Percentiles rank a stretch among this genome's conserved stretches.
Evolutionary conservation across 2,888 invertebrate genomes (phyloP).

Genomic region (Athripsodes cinereus): DNA sequence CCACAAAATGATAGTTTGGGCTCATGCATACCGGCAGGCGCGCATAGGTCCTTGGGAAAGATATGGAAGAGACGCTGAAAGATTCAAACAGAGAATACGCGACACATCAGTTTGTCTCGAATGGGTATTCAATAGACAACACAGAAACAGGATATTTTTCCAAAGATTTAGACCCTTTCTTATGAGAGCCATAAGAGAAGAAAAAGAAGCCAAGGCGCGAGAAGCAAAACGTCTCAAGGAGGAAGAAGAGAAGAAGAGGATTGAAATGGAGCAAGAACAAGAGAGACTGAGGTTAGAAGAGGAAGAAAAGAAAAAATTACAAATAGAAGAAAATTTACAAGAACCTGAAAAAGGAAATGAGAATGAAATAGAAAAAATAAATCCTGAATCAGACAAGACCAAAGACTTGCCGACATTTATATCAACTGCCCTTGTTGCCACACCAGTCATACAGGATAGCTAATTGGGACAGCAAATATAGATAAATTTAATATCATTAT

Average conservation of each 20-base stretch:
- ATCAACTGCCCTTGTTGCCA: neutral
- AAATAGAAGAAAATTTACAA: neutral
- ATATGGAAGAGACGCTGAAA: slow-evolving; percentile 47
- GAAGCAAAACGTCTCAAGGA: slow-evolving; percentile 21
- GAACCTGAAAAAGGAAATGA: neutral
- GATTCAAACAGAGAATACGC: slow-evolving; percentile 47
- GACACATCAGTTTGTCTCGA: slow-evolving; percentile 46
- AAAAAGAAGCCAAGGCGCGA: slow-evolving; percentile 36
- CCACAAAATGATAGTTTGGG: slow-evolving; percentile 55
- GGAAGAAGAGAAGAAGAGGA: slow-evolving; percentile 9
- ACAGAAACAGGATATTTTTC: slow-evolving; percentile 46
- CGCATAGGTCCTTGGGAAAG: slow-evolving; percentile 57
- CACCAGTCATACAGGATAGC: neutral
- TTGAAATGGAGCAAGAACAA: slow-evolving; percentile 9
- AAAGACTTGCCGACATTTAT: neutral
- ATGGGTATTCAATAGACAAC: slow-evolving; percentile 48
- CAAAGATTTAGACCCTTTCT: slow-evolving; percentile 43
- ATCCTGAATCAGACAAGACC: neutral
- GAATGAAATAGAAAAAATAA: neutral
- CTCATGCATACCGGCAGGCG: slow-evolving; percentile 54
- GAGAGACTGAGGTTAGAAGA: slow-evolving; percentile 2
- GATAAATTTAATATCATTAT: too few species aligned
- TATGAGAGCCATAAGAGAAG: slow-evolving; percentile 34
- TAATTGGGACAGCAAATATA: too few species aligned
- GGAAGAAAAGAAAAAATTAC: neutral